phyloP scores from a whole-genome alignment of 2,797 vertebrate species.

The Avahi laniger region DNA sequence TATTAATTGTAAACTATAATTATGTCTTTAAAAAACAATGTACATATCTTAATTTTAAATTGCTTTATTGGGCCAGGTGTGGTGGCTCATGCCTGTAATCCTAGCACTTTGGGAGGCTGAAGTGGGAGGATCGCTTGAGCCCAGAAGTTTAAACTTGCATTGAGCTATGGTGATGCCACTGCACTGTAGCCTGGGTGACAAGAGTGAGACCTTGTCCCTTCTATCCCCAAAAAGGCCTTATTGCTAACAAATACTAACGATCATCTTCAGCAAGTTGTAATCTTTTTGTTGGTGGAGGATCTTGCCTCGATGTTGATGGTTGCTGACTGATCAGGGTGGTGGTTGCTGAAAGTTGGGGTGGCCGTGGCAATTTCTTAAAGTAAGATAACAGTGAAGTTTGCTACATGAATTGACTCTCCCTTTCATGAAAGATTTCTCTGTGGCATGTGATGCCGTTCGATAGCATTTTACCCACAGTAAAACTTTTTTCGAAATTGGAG shows the following conservation, averaged over 20 bases:
- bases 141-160: not conserved
- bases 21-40: not conserved
- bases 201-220: too few relatives aligned
- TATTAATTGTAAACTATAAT: not conserved
- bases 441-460: too few relatives aligned
- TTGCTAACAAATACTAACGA: not conserved
- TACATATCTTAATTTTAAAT: too few relatives aligned
- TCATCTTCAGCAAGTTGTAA: not conserved
- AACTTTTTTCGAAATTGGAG: too few relatives aligned
- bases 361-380: not conserved
- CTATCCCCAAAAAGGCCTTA: not conserved
- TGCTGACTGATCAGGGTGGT: not conserved
- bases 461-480: too few relatives aligned
- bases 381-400: not conserved
- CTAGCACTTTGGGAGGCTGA: not conserved
- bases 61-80: too few relatives aligned
- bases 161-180: not conserved
- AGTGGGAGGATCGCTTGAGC: not conserved
- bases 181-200: not conserved
- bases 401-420: not conserved
- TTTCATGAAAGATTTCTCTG: not conserved
- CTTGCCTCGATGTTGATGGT: not conserved
- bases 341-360: not conserved
- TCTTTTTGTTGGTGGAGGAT: not conserved
- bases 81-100: not conserved